phyloP scores from a whole-genome alignment of 53 echinoderm and acorn worm species.

The Patiria pectinifera region DNA sequence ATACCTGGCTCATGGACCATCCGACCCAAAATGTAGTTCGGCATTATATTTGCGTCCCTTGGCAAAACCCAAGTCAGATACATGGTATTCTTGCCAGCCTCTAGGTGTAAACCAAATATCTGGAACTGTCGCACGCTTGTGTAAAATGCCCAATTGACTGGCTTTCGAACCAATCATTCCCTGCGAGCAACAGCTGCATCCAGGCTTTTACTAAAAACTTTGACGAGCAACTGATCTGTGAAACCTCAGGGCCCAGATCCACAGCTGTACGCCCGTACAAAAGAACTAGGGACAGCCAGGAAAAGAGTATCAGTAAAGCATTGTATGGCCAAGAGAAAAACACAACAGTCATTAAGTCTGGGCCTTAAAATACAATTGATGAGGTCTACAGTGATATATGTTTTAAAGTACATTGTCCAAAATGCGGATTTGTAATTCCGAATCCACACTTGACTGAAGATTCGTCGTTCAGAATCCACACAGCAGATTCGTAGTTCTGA shows the following conservation, averaged over 20 bases:
- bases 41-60: conserved; percentile 37
- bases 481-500: no score
- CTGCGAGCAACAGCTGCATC: conserved; percentile 42
- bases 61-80: conserved; percentile 33
- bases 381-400: no score
- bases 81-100: conserved; percentile 45
- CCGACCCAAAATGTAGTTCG: conserved; percentile 23
- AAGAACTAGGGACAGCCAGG: neutral
- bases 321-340: conserved; percentile 3
- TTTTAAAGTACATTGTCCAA: no score
- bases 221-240: conserved; percentile 30
- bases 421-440: no score
- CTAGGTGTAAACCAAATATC: conserved; percentile 9
- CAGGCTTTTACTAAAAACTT: neutral
- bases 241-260: conserved; percentile 11
- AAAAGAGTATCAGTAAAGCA: conserved; percentile 9
- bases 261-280: neutral
- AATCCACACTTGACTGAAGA: no score
- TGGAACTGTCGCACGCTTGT: conserved; percentile 3
- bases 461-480: no score
- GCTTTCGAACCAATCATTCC: conserved; percentile 28
- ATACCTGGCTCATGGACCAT: conserved; percentile 19
- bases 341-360: conserved; percentile 4
- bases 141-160: conserved; percentile 10
- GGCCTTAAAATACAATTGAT: neutral